These are phyloP conservation scores for Spilosoma lubricipeda DNA, from an alignment of 2,888 invertebrate species.

Conservation along the genomic window DNA sequence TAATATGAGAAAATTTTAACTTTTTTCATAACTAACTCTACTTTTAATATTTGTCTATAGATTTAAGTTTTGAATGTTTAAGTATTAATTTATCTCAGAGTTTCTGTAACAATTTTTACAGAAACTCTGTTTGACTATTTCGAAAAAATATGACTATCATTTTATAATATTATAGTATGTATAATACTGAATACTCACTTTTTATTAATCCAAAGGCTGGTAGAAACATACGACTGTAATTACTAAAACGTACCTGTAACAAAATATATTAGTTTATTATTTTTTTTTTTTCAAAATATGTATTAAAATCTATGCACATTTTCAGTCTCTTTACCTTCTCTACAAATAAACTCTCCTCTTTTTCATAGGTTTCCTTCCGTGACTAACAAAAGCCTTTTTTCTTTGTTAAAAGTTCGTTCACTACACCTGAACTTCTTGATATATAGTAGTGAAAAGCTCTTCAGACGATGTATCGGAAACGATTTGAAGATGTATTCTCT, in stretches of 20 bases:
- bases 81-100: too few species aligned
- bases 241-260: conserved; percentile 10
- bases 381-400: not conserved
- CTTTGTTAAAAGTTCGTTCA: not conserved
- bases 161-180: not conserved
- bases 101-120: too few species aligned
- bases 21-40: too few species aligned
- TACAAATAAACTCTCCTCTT: not conserved
- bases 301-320: not conserved
- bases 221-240: not conserved
- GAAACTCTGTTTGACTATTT: too few species aligned
- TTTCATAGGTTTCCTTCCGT: not conserved
- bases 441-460: not conserved
- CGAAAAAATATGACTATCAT: not conserved
- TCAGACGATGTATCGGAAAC: too few species aligned
- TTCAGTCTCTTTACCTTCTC: not conserved
- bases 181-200: not conserved
- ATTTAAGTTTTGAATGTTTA: too few species aligned
- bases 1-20: too few species aligned
- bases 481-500: not conserved
- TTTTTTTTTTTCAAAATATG: too few species aligned
- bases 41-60: too few species aligned
- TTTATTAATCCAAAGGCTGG: not conserved
- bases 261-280: not conserved
- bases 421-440: not conserved